Base-by-base conservation (phyloP, 2,888 invertebrate genomes). In the Gymnosoma rotundatum region DNA sequence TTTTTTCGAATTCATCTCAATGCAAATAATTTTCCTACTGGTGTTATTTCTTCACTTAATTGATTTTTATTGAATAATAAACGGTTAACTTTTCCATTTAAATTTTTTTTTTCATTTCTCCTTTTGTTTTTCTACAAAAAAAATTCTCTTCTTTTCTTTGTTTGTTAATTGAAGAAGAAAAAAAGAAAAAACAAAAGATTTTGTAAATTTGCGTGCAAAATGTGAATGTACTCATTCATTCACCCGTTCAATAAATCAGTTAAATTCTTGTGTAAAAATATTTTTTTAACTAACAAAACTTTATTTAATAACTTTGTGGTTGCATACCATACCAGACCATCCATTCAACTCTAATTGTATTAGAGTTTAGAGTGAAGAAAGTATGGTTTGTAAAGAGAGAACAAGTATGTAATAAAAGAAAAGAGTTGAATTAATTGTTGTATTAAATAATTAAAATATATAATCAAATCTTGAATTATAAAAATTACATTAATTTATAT, bases 161-260 rank as follows among this genome's bases (percentile, higher is more conserved):
- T n/a, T 45, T 64, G 66, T 48, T 50, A 54, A 52, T 60, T 52
- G 52, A 80, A 61, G 7, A 61, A 50, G 7, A 61, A 50, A 14
- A 20, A 75, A 36, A 14, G 16, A 75, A 36, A 52, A 75, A 36
- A 52, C 1, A 38, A 69, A 69, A 75, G 63, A 69, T 81, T 69
- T 81, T 76, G 75, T n/a, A 67, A 82, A 78, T 72, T 78, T 82
- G 60, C 74, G 72, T 78, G 70, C 25, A 48, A 66, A 66, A 45
- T 75, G 61, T 78, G 76, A 69, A 69, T 78, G 61, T 42, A 69
- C 32, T 66, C 67, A 67, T 21, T 67, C 76, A 78, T 60, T 76
- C 52, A 78, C 60, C 69, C 76, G 69, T 76, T 76, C 76, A 76
- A 67, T 76, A 67, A 76, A 76, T 76, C 76, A 67, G 67, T 78